Base-by-base conservation (phyloP, 2,797 vertebrate genomes). In the Rachycentron canadum region DNA sequence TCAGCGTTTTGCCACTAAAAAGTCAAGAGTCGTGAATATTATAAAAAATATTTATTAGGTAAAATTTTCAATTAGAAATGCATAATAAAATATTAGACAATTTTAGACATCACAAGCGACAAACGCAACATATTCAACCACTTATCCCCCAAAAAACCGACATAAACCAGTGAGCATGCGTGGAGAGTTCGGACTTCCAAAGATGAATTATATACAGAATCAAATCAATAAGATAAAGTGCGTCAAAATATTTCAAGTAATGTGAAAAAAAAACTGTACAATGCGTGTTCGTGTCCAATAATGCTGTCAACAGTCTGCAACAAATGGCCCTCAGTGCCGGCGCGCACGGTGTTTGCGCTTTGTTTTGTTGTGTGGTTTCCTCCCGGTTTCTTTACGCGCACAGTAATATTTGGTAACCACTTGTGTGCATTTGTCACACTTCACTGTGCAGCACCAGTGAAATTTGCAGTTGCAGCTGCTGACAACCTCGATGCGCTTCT, bases 401-500 rank as follows among this genome's bases (percentile, higher is more conserved):
- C 98, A 99, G 81, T 96, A 97, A 88, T 97, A 96, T 84, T 97
- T 99, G 4, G 94, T 95, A 11, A 98, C 96, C 3, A 95, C 78
- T 0, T 96, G 96, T 50, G 92, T 94, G 89, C 98, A 99, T 76
- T 95, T 96, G 59, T 98, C 96, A 61, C 98, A 99, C 74, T 94
- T 96, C 61, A 99, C 98, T 0, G 95, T 97, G 88, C 98, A 99
- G 88, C 98, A 99, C 98, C 98, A 99, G 84, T 97, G 96, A 64
- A 99, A 99, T 69, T 95, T 98, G 94, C 98, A 99, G 88, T 99
- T 97, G 86, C 98, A 99, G 92, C 97, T 99, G 91, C 93, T 95
- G 69, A 95, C 92, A 1, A 96, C 94, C 83, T 97, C 96, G 0
- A 91, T 93, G 84, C 91, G 93, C 70, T 91, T 96, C 91, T 97